Base-by-base conservation (phyloP, 2,888 invertebrate genomes). In the Ypsolopha scabrella region DNA sequence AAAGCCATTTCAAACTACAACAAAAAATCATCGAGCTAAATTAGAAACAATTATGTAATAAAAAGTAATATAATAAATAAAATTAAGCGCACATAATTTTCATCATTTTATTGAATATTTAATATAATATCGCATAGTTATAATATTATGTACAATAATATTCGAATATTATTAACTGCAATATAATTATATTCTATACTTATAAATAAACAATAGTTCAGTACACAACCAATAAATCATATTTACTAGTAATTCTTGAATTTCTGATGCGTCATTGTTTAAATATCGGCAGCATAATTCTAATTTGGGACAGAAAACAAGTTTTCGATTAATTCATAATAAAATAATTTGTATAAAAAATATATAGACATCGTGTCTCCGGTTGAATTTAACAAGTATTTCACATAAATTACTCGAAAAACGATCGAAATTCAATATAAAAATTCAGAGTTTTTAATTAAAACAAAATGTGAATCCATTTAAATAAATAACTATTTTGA, bases 31-130 rank as follows among this genome's bases (percentile, higher is more conserved):
- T 24, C 24, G 24, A 24, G 24, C 24, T 4, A 24, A 46, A 46
- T 35, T 7, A 35, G n/a, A 46, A 36, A n/a, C 35, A 14, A 14
- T 36, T 11, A 14, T 4, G 2, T 3, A 43, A 43, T 52, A 52
- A 24, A 24, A 24, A 24, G 24, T 4, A 24, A 24, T 24, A 24
- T 24, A 24, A 24, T 24, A n/a, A n/a, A n/a, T n/a, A n/a, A n/a
- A n/a, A n/a, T n/a, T n/a, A 24, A 24, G 24, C 24, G 4, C 24
- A 24, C 24, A 24, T 24, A 24, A 24, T 65, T 64, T 65, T 71
- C 68, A 67, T 75, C 61, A 67, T 67, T 80, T 80, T 80, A 80
- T 80, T 80, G 72, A 77, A 75, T 74, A 73, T 69, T 68, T 72
- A 75, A 75, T 76, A 75, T 72, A 74, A 74, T 79, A 70, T 74